These are phyloP conservation scores for Nothoprocta perdicaria DNA, from an alignment of 2,113 vertebrate genomes.

Conservation along the genomic window DNA sequence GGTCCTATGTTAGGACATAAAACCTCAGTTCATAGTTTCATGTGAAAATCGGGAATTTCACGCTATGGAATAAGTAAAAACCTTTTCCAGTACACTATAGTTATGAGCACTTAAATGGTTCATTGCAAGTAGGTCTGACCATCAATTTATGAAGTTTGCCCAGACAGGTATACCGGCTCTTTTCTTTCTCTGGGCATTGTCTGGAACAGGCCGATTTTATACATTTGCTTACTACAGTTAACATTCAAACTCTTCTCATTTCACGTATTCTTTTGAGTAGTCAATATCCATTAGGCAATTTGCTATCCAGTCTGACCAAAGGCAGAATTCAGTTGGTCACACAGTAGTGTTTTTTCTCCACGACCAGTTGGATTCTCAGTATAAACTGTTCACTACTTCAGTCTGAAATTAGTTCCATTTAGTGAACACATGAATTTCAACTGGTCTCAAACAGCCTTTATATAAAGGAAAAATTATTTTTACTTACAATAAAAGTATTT, in stretches of 20 bases:
- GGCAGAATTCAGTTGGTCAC: neutral
- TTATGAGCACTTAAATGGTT: neutral
- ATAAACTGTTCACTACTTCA: neutral
- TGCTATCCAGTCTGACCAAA: neutral
- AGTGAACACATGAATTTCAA: neutral
- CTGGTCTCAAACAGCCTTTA: neutral
- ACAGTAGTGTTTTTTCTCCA: neutral
- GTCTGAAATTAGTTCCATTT: neutral
- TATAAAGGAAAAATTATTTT: neutral
- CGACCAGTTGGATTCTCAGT: neutral
- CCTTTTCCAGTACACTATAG: neutral
- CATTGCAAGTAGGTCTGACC: neutral
- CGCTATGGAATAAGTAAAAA: neutral
- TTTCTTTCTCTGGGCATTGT: neutral
- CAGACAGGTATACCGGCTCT: neutral
- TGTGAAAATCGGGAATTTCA: neutral
- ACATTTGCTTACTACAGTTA: neutral
- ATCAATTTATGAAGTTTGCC: neutral
- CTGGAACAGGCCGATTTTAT: neutral
- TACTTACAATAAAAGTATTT: neutral
- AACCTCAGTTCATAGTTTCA: neutral
- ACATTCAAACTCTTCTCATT: neutral
- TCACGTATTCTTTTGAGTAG: neutral
- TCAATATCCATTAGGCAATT: neutral
- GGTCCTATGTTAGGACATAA: neutral